Evolutionary conservation across 2,888 invertebrate genomes (phyloP), one percentile per base, ranked within the genome.

Genomic region (Acholoe squamosa): DNA sequence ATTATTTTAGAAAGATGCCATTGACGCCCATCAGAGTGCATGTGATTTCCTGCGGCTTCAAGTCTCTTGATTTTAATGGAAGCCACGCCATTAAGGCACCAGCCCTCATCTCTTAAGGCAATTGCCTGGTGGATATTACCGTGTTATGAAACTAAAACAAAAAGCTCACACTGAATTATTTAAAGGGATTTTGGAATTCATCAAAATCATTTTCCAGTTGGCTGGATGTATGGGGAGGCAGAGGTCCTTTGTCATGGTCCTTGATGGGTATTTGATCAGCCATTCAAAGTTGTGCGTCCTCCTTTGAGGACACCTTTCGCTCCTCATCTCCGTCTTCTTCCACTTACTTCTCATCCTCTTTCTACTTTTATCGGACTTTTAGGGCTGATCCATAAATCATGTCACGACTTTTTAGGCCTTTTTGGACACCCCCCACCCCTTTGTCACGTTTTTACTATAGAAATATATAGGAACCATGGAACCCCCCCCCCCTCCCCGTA

Each of bases 121-220:
- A 71, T 71, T 25, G 71, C 31, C 28, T 71, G 71, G 28, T 71
- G 71, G 71, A 71, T 71, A 71, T 71, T 71, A n/a, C 71, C 71
- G 7, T 71, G 71, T 28, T 71, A 28, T 14, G 14, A 28, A 28
- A 71, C 25, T 71, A 71, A 71, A 71, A 71, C 71, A 71, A 71
- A 22, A 25, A n/a, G 43, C 43, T 43, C 43, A 28, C 28, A 14
- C 71, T 71, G 71, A 71, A 71, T 71, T 71, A 71, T 71, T 71
- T 71, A 71, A 71, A 71, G 25, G 71, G n/a, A 71, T 28, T 71
- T 71, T 71, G 71, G 25, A 71, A 71, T 71, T 71, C 71, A 71
- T 71, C 71, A 71, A 71, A 7, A 71, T 71, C 28, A 71, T 71
- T 71, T 71, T 71, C 71, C 71, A 25, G 25, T 71, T 28, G n/a